Evolutionary conservation across 2,888 invertebrate genomes (phyloP).

Genomic region (Drosophila paramelanica): DNA sequence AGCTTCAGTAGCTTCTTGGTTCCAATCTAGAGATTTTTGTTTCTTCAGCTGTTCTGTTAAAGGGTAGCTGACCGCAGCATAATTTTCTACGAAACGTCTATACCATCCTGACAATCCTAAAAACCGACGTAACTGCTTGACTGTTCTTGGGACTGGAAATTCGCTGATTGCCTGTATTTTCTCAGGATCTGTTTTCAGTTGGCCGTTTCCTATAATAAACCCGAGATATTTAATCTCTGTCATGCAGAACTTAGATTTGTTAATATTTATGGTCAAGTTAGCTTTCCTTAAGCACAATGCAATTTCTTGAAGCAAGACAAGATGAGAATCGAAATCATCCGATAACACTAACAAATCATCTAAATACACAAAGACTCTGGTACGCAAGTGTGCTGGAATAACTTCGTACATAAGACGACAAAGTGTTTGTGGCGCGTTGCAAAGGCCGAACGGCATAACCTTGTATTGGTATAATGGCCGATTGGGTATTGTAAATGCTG

Average conservation of each 20-base stretch:
- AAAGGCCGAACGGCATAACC: neutral
- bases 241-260: neutral
- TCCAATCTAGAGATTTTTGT: no score
- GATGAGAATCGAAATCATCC: neutral
- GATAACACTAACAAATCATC: neutral
- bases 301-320: neutral
- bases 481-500: neutral
- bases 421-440: neutral
- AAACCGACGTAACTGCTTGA: conserved; percentile 8
- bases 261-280: neutral
- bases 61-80: conserved; percentile 1
- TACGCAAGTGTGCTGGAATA: neutral
- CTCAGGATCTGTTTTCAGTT: neutral
- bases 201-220: neutral
- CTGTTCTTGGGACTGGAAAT: neutral
- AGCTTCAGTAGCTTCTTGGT: neutral
- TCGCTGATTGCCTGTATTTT: neutral
- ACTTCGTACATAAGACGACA: neutral
- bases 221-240: neutral
- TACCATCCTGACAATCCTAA: conserved; percentile 13
- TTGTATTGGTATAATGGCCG: neutral
- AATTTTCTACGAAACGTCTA: conserved; percentile 17
- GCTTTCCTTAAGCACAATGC: neutral
- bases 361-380: neutral
- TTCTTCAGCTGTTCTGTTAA: neutral